Base-by-base conservation (phyloP, 2,113 vertebrate species). In the Gopherus evgoodei region DNA sequence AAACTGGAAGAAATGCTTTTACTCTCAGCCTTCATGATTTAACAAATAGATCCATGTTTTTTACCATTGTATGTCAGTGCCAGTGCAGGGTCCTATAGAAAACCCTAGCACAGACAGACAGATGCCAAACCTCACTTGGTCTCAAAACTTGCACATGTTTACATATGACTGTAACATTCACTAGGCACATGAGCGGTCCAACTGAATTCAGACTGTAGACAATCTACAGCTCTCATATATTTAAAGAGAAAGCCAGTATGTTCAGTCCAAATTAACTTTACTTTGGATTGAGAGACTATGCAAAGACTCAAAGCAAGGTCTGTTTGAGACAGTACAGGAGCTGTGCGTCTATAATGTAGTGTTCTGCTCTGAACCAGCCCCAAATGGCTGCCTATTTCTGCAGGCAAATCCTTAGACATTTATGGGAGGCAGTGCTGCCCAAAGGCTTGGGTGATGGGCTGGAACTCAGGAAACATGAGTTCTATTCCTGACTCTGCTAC, bases 391-490 rank as follows among this genome's bases (percentile, higher is more conserved):
- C 29, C 83, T 76, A 62, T 78, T 42, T 78, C 75, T 78, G 42
- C 12, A 78, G 75, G 11, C 75, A 78, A 78, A 8, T 47, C 38
- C 56, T 78, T 59, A 0, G 1, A 27, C 52, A 22, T 56, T 65
- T 82, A 13, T 22, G 86, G 78, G 78, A 94, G 69, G 25, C 85
- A 31, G 4, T 1, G 72, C 22, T 94, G 89, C 76, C 83, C 78
- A 53, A 86, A 4, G 1, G 56, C 19, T 72, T 42, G 81, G 0
- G 0, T 57, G 56, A 69, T 0, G 2, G 81, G 29, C 83, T 94
- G 0, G 0, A 19, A 50, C n/a, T 69, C 14, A 0, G 88, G 81
- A 85, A 93, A 85, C 59, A 29, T 17, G 27, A 6, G 13, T 3
- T 31, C 44, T 49, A 49, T 29, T 81, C 53, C 27, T 78, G 0